Conservation (phyloP, 2,888 invertebrate species). For the Phragmatobia fuliginosa region DNA sequence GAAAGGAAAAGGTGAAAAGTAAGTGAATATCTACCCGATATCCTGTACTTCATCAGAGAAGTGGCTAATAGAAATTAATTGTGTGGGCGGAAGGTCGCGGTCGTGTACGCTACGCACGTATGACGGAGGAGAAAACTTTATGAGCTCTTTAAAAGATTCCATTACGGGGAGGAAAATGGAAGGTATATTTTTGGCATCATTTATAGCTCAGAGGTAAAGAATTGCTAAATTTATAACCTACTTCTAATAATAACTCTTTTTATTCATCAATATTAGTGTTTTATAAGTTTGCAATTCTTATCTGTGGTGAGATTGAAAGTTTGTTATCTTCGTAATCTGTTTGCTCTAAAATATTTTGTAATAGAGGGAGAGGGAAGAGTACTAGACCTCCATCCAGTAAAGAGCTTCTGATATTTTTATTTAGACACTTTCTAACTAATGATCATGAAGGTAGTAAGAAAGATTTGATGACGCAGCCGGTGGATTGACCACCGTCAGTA, state of each 20-base stretch:
- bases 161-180: conserved; percentile 12
- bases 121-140: conserved; percentile 9
- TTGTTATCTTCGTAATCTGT: no score
- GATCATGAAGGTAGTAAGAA: no score
- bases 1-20: conserved; percentile 13
- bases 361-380: no score
- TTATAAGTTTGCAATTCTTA: no score
- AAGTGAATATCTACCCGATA: conserved; percentile 3
- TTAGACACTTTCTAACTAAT: no score
- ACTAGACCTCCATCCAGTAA: background rate
- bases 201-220: background rate
- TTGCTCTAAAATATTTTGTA: background rate
- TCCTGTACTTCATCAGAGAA: conserved; percentile 13
- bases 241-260: background rate
- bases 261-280: background rate
- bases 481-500: no score
- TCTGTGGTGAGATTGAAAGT: no score
- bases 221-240: background rate
- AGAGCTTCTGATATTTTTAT: no score
- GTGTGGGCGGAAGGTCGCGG: background rate
- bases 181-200: conserved; percentile 1
- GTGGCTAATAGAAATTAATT: conserved; percentile 14
- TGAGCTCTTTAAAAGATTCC: conserved; percentile 15
- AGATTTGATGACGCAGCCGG: no score
- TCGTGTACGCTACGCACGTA: conserved; percentile 13